Base-by-base conservation (phyloP, 1,140 invertebrate species). In the Tyrophagus putrescentiae region DNA sequence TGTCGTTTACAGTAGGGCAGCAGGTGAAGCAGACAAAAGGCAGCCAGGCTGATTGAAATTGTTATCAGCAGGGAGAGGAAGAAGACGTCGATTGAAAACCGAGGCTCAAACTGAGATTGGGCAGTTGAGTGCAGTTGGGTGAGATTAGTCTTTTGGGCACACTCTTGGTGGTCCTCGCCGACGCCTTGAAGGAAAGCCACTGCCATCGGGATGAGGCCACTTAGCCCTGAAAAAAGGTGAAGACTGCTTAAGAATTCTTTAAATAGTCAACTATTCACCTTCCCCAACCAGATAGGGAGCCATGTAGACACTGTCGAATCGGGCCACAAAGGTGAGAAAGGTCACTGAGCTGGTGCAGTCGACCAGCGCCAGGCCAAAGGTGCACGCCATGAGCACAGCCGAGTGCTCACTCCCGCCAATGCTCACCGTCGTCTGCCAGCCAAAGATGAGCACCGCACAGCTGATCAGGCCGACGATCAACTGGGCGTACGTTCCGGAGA, bases 311-410 rank as follows among this genome's bases (percentile, higher is more conserved):
- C 68, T 60, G 65, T 83, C 79, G 64, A 85, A 93, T 50, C 80
- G 76, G 31, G 85, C 79, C 82, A 95, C 85, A 69, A 85, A 94
- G 0, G 90, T 90, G 67, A 92, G 82, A 68, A 91, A 96, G 0
- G 79, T 74, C 25, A 95, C 89, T 0, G 90, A 91, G 64, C 88
- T 91, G 0, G 88, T 93, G 69, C 89, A 91, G 60, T 90, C 89
- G 16, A 93, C 87, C 0, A 90, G 70, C 0, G 88, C 82, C 33
- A 87, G 77, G 58, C 83, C 79, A 67, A 92, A 88, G 45, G 85
- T 82, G 0, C 93, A 67, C 16, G 77, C 67, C 1, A 93, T 76
- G 1, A 94, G 76, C 0, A 81, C 77, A 0, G 83, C 74, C 16
- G 87, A 91, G 63, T 82, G 11, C 78, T 69, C n/a, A 1, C 65